These are phyloP conservation scores for Hemichromis elongatus DNA, from an alignment of 2,113 vertebrate genomes.

Conservation along the genomic window DNA sequence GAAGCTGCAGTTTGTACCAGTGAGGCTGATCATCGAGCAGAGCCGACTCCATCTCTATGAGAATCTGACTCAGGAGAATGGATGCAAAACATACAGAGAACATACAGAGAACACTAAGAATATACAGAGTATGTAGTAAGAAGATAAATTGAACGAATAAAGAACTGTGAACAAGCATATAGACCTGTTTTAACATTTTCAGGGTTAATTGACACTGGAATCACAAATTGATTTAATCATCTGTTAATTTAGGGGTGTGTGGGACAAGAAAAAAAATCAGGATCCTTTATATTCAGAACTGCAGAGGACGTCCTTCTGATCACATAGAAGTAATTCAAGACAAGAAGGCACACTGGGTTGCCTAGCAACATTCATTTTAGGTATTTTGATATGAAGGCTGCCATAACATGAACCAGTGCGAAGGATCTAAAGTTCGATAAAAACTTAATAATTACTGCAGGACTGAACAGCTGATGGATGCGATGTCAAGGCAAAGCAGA, in stretches of 20 bases:
- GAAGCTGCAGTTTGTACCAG: conserved; percentile 96
- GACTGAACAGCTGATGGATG: neutral
- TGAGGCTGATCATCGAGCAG: conserved; percentile 93
- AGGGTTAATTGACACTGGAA: neutral
- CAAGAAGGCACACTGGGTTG: neutral
- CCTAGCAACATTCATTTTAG: neutral
- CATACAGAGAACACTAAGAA: neutral
- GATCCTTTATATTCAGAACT: neutral
- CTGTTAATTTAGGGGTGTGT: neutral
- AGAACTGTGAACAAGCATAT: neutral
- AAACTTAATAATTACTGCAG: neutral
- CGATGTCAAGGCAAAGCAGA: neutral
- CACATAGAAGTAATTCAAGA: neutral
- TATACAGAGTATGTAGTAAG: neutral
- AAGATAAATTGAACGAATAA: neutral
- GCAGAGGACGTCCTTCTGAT: neutral
- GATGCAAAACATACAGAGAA: neutral
- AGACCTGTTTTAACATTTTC: neutral
- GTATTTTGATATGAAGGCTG: neutral
- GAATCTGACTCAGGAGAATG: conserved; percentile 72
- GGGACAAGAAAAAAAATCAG: neutral
- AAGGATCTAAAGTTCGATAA: neutral
- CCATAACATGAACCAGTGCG: neutral
- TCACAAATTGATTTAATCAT: neutral
- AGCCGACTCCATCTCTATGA: conserved; percentile 92